A percentile compares a stretch with the other conserved stretches of the same genome.
phyloP scores from a whole-genome alignment of 2,113 vertebrate genomes.

The Cairina moschata region DNA sequence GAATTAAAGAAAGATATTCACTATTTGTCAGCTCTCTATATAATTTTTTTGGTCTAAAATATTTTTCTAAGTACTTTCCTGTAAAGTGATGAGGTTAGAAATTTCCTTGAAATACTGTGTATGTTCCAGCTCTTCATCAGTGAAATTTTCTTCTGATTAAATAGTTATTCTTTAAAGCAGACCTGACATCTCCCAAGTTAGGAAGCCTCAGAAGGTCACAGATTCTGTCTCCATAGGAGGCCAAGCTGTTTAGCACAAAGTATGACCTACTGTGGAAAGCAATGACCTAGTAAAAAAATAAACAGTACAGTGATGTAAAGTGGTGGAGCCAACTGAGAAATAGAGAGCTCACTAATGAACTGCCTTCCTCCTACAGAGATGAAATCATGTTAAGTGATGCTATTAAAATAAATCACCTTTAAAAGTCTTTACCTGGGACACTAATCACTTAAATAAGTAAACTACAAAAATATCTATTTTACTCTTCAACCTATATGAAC shows the following conservation, averaged over 20 bases:
- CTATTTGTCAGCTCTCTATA: background rate
- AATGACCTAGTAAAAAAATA: slow-evolving; percentile 36
- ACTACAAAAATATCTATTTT: background rate
- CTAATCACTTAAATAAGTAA: background rate
- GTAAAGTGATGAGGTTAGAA: background rate
- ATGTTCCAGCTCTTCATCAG: background rate
- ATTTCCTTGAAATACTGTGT: background rate
- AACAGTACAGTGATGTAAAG: background rate
- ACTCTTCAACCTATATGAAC: background rate
- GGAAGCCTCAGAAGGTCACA: slow-evolving; percentile 39
- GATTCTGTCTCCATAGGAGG: slow-evolving; percentile 40
- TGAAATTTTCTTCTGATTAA: slow-evolving; percentile 43
- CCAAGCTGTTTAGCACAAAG: slow-evolving; percentile 48
- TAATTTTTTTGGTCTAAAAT: background rate
- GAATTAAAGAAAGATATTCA: background rate
- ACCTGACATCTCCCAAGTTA: background rate
- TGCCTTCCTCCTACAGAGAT: slow-evolving; percentile 41
- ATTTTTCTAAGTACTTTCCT: background rate
- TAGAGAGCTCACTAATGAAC: slow-evolving; percentile 26
- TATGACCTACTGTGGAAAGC: slow-evolving; percentile 40
- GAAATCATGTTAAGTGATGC: slow-evolving; percentile 47
- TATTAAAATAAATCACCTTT: slow-evolving; percentile 48
- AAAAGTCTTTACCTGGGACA: background rate
- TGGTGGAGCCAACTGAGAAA: slow-evolving; percentile 29
- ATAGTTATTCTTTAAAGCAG: background rate